Percentiles rank a stretch among this genome's conserved stretches.
Conservation (phyloP, 2,797 vertebrate genomes). For the Poeciliopsis infans region DNA sequence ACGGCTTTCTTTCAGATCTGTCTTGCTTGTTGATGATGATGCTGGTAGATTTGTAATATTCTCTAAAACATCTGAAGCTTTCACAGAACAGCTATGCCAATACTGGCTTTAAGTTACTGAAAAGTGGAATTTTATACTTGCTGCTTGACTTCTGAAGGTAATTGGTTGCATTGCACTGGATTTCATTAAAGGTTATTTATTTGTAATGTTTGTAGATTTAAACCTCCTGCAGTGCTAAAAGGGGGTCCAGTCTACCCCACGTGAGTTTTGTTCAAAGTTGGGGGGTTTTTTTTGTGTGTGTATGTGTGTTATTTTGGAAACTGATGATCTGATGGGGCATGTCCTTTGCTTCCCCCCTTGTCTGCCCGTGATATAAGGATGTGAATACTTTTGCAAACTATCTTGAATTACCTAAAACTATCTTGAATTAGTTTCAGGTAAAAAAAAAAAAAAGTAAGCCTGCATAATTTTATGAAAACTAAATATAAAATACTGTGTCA, state of each 20-base stretch:
- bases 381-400: background rate
- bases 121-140: background rate
- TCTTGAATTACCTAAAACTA: too few relatives aligned
- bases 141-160: background rate
- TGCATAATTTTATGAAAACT: background rate
- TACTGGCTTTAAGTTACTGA: background rate
- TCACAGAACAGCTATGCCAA: background rate
- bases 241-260: too few relatives aligned
- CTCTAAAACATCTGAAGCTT: background rate
- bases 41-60: background rate
- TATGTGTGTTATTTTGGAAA: too few relatives aligned
- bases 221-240: too few relatives aligned
- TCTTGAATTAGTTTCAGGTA: background rate
- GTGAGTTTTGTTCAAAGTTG: too few relatives aligned
- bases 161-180: background rate
- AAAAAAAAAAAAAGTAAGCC: background rate
- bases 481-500: background rate
- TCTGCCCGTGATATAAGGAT: background rate
- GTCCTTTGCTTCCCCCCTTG: too few relatives aligned
- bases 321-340: too few relatives aligned
- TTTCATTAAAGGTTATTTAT: background rate
- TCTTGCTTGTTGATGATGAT: background rate
- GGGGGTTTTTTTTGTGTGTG: too few relatives aligned
- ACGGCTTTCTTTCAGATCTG: background rate
- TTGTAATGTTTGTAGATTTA: too few relatives aligned